These are phyloP conservation scores for Panopea generosa DNA, from an alignment of 2,888 invertebrate genomes.

Conservation along the genomic window DNA sequence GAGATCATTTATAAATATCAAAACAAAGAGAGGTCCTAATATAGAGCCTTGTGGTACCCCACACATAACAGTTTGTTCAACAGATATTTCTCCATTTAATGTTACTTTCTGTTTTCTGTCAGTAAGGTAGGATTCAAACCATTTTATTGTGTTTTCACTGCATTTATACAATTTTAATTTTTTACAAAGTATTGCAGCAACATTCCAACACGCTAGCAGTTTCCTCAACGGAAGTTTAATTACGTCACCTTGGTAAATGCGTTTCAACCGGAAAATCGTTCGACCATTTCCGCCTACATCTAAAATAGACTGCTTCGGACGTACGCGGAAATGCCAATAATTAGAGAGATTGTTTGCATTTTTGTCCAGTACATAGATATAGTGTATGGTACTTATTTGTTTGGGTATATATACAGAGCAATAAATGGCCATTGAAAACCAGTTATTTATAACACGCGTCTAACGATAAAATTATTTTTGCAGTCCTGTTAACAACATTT, in stretches of 20 bases:
- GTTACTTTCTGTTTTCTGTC: no score
- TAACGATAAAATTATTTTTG: slow-evolving; percentile 2
- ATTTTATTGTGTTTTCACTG: no score
- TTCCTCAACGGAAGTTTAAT: slow-evolving; percentile 3
- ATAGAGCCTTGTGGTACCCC: no score
- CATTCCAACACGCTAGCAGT: slow-evolving; percentile 3
- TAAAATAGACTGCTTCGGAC: slow-evolving; percentile 3
- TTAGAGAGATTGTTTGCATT: slow-evolving; percentile 1
- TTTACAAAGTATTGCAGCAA: slow-evolving; percentile 3
- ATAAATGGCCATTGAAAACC: slow-evolving; percentile 1
- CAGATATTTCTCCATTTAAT: no score
- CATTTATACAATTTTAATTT: slow-evolving; percentile 1
- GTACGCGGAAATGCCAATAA: slow-evolving; percentile 1
- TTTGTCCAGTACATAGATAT: slow-evolving; percentile 3
- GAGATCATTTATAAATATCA: no score
- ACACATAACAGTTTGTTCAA: no score
- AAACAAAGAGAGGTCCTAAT: no score
- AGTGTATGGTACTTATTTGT: slow-evolving; percentile 3
- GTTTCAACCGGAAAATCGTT: slow-evolving; percentile 2
- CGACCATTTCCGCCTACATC: slow-evolving; percentile 3
- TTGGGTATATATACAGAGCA: slow-evolving; percentile 3
- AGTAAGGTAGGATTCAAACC: no score
- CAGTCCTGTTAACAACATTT: not conserved
- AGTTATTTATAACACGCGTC: slow-evolving; percentile 3
- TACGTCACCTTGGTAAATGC: slow-evolving; percentile 3